These are phyloP conservation scores for Elysia chlorotica DNA, from an alignment of 1,140 invertebrate species.

Conservation along the genomic window DNA sequence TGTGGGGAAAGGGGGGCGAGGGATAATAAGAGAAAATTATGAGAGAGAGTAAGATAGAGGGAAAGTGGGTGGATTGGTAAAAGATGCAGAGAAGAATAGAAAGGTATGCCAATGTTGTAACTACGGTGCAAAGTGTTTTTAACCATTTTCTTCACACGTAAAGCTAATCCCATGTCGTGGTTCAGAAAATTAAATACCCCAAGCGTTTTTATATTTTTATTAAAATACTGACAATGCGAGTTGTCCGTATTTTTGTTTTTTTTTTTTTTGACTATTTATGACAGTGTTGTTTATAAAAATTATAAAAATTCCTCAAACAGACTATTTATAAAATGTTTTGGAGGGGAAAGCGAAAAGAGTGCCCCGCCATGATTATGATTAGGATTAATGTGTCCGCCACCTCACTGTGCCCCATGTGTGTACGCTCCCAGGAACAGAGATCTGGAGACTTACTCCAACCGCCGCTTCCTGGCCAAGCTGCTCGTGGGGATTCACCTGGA, in stretches of 20 bases:
- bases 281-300: no score
- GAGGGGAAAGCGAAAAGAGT: no score
- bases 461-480: not conserved
- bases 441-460: constrained; percentile 14
- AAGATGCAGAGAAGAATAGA: no score
- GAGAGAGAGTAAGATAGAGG: no score
- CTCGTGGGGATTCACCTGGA: constrained; percentile 8
- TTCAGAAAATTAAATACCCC: not conserved
- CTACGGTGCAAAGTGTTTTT: not conserved
- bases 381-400: not conserved
- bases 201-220: not conserved
- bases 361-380: not conserved
- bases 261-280: no score
- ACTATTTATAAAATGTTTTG: no score
- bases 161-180: not conserved
- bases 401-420: not conserved
- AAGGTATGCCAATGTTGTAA: not conserved
- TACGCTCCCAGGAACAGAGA: constrained; percentile 2
- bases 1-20: not conserved
- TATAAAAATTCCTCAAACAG: no score
- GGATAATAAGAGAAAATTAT: not conserved
- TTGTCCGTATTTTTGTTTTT: no score
- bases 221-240: no score
- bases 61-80: no score
- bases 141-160: not conserved